Base-by-base conservation (phyloP, 2,888 invertebrate species). In the Rhopalosiphum nymphaeae region DNA sequence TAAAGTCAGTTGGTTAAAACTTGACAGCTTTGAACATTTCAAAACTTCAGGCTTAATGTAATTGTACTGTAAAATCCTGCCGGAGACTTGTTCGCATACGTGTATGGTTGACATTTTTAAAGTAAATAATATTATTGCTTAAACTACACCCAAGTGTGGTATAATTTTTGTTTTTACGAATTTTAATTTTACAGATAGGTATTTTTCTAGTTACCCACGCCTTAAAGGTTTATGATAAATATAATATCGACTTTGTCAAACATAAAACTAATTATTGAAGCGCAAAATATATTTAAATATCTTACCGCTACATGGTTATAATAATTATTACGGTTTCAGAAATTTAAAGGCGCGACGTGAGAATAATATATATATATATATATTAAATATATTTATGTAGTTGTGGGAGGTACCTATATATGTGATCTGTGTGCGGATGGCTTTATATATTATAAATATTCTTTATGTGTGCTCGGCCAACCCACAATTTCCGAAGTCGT, bases 11-110 rank as follows among this genome's bases (percentile, higher is more conserved):
- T 78, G 61, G 92, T 92, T 92, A 57, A 49, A 87, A 87, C 61
- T 87, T 92, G 87, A 92, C 92, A 92, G 92, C 49, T 88, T 86
- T 42, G 49, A 87, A 86, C 46, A 46, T 92, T 86, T 92, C 46
- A 29, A 21, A 46, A 67, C 42, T n/a, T 25, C 36, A 25, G 61
- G 87, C 87, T 88, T 92, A 88, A 49, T 42, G 29, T 11, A 44
- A 67, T 88, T 92, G 86, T 46, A n/a, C 29, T 26, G 29, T 53
- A 67, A 42, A 92, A 57, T 21, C 87, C 67, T 29, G 5, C 21
- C 10, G 49, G 36, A 42, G 36, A 49, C 57, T 92, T 87, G 36
- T 42, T 49, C 25, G 0, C n/a, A n/a, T 57, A 13, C 21, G 0
- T 42, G 29, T 26, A 11, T 90, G 21, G 21, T n/a, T 25, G 61